phyloP scores from a whole-genome alignment of 2,113 vertebrate species.

The Amphiprion percula region DNA sequence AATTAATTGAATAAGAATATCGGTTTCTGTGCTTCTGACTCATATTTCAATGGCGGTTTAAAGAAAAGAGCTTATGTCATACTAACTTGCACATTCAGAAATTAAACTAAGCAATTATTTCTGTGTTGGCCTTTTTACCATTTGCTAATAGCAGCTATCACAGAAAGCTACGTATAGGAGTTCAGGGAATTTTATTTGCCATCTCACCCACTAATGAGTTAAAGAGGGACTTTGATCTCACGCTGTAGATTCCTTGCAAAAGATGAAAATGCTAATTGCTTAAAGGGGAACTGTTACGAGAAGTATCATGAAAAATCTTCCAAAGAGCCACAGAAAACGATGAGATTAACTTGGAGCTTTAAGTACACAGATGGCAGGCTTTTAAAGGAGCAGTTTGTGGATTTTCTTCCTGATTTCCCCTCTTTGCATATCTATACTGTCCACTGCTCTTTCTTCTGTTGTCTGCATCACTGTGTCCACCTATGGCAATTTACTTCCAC shows the following conservation, averaged over 20 bases:
- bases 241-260: constrained; percentile 29
- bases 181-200: constrained; percentile 49
- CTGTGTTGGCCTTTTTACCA: constrained; percentile 40
- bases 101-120: constrained; percentile 59
- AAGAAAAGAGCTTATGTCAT: background rate
- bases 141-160: constrained; percentile 39
- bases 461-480: constrained; percentile 18
- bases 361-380: background rate
- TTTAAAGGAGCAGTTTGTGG: constrained; percentile 24
- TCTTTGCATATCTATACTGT: constrained; percentile 30
- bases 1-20: constrained; percentile 65
- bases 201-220: constrained; percentile 57
- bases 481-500: constrained; percentile 42
- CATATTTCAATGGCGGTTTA: constrained; percentile 22
- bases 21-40: constrained; percentile 44
- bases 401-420: constrained; percentile 27
- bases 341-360: constrained; percentile 12
- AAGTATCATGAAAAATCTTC: background rate
- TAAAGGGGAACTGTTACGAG: constrained; percentile 36
- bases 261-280: constrained; percentile 59
- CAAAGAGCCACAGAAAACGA: constrained; percentile 20
- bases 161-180: background rate
- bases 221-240: constrained; percentile 65
- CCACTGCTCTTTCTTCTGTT: constrained; percentile 18
- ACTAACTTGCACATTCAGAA: constrained; percentile 23